Evolutionary conservation across 2,113 vertebrate species (phyloP), one percentile per base, ranked within the genome.

Genomic region (Callithrix jacchus): DNA sequence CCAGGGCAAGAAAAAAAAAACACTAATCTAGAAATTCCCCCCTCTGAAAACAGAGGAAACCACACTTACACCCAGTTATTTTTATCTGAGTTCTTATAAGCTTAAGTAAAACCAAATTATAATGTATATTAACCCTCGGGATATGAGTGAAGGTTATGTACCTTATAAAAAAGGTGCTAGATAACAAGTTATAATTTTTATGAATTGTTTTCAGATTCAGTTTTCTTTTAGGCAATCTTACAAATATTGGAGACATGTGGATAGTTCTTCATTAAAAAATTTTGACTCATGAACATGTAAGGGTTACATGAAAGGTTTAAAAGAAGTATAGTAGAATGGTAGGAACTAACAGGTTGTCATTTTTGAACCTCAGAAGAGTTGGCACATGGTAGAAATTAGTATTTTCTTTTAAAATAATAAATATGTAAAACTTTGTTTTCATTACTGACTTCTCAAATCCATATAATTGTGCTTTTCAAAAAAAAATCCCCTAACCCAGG

Each of bases 51-150:
- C 97, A 88, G 95, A 94, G 96, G 87, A 93, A 97, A 96, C 81
- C 87, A 90, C 56, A 96, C 88, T 93, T 91, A 89, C 95, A 98
- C 11, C 32, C 86, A 12, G 93, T 96, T 92, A 96, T 98, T 98
- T 98, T 98, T 97, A 98, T 97, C 97, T 88, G 93, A 83, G 94
- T 52, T 98, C 95, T 98, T 97, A 98, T 94, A 95, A 98, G 97
- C 98, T 98, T 98, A 98, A 97, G 97, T 81, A 98, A 98, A 98
- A 84, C 97, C 97, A 97, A 98, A 98, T 98, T 97, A 98, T 94
- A 97, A 98, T 79, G 74, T 81, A 88, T 61, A 82, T 49, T 85
- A 76, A 84, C 70, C 61, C 95, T 25, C 90, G 37, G 96, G 92
- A 1, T 97, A 85, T 96, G 66, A 97, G 81, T 86, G 18, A 93